phyloP scores from a whole-genome alignment of 2,888 invertebrate species.

The Augiades crinisus region DNA sequence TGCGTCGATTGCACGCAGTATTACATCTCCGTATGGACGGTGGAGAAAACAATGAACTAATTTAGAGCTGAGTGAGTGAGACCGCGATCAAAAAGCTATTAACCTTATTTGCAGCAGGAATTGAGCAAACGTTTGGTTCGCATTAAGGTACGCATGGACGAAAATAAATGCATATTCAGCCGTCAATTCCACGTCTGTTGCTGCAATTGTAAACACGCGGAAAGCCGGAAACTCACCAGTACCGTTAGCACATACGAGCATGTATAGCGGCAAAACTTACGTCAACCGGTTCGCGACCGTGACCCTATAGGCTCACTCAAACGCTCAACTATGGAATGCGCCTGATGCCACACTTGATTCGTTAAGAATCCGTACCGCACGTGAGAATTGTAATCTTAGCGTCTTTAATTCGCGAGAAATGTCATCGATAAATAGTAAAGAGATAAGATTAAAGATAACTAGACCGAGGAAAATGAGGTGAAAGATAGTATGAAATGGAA shows the following conservation, averaged over 20 bases:
- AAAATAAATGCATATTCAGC: conserved; percentile 14
- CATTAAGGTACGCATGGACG: not conserved
- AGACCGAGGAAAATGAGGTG: conserved; percentile 11
- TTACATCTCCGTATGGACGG: conserved; percentile 2
- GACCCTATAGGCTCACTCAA: conserved; percentile 62
- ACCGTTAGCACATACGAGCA: conserved; percentile 35
- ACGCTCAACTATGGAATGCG: conserved; percentile 55
- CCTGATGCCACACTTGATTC: conserved; percentile 46
- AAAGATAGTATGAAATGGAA: conserved; percentile 5
- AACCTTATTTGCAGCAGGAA: conserved; percentile 18
- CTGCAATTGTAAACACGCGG: not conserved
- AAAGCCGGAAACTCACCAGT: conserved; percentile 19
- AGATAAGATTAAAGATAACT: conserved; percentile 28
- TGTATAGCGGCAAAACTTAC: conserved; percentile 35
- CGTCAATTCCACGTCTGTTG: not conserved
- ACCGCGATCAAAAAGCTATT: conserved; percentile 22
- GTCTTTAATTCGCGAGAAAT: conserved; percentile 29
- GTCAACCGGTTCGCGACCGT: conserved; percentile 67
- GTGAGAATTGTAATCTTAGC: conserved; percentile 16
- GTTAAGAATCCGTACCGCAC: conserved; percentile 40
- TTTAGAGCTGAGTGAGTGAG: conserved; percentile 12
- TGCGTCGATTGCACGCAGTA: not conserved
- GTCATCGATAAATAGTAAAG: conserved; percentile 12
- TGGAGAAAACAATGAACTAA: conserved; percentile 18
- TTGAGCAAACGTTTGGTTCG: conserved; percentile 6